These are phyloP conservation scores for Carcharodon carcharias DNA, from an alignment of 2,797 vertebrate species.

Conservation along the genomic window DNA sequence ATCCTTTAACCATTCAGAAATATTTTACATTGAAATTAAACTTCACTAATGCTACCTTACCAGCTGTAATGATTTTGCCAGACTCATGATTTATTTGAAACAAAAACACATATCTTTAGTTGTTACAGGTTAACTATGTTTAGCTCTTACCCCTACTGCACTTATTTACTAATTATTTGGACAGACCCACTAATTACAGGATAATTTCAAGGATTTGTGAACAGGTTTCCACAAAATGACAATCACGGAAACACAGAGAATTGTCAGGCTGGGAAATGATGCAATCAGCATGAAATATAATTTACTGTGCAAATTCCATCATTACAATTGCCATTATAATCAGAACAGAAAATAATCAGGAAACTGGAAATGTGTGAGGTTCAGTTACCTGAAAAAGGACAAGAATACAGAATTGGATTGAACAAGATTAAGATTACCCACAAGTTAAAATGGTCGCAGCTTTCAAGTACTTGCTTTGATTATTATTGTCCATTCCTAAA, in stretches of 20 bases:
- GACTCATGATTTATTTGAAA: background rate
- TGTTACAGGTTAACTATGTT: background rate
- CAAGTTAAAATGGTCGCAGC: background rate
- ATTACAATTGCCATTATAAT: background rate
- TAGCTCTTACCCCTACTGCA: background rate
- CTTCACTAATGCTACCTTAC: background rate
- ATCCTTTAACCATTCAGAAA: background rate
- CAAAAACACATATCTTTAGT: background rate
- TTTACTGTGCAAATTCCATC: background rate
- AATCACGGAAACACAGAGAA: background rate
- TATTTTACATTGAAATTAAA: background rate
- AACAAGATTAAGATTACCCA: background rate
- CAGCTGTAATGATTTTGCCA: background rate
- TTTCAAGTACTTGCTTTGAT: background rate
- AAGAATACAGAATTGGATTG: background rate
- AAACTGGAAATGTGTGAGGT: background rate
- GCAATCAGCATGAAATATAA: background rate
- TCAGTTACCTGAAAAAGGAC: background rate
- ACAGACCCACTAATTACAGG: background rate
- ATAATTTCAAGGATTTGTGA: background rate
- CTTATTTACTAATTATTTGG: background rate
- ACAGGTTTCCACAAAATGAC: background rate
- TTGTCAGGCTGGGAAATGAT: background rate
- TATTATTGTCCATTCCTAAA: background rate
- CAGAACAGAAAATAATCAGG: background rate